Conservation (phyloP, 2,797 vertebrate genomes). For the Semotilus atromaculatus region DNA sequence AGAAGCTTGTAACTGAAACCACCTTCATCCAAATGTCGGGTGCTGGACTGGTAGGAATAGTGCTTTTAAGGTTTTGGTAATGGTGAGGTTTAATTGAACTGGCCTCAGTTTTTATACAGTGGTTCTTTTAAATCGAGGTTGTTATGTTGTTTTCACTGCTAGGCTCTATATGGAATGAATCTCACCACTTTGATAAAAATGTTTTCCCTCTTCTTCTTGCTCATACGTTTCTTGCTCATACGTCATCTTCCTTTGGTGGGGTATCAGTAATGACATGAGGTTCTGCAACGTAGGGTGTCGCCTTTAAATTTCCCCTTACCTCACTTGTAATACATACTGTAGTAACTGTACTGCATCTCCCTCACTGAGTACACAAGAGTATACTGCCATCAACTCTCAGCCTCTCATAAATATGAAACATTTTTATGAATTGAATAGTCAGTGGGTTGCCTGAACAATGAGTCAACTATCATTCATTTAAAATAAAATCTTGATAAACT, state of each 20-base stretch:
- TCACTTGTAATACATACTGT: constrained; percentile 24
- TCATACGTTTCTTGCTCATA: constrained; percentile 55
- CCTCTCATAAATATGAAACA: no score
- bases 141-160: neutral
- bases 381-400: constrained; percentile 61
- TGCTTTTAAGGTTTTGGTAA: neutral
- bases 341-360: constrained; percentile 19
- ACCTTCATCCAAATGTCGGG: neutral
- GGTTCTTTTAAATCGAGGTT: constrained; percentile 11
- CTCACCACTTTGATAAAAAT: constrained; percentile 27
- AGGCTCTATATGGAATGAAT: neutral
- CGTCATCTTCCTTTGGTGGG: constrained; percentile 48
- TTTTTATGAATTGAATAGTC: neutral
- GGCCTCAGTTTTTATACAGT: neutral
- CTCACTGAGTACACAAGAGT: constrained; percentile 22
- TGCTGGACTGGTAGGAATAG: neutral
- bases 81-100: constrained; percentile 17
- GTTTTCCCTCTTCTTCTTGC: neutral
- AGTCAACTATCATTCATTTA: neutral
- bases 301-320: constrained; percentile 55
- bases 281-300: constrained; percentile 54
- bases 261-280: constrained; percentile 55
- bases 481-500: neutral
- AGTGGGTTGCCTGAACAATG: neutral
- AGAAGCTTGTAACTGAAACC: constrained; percentile 42